A percentile compares a stretch with the other conserved stretches of the same genome.
These are phyloP conservation scores for Ricordea florida DNA, from an alignment of 92 coral and sea anemone species.

Conservation along the genomic window DNA sequence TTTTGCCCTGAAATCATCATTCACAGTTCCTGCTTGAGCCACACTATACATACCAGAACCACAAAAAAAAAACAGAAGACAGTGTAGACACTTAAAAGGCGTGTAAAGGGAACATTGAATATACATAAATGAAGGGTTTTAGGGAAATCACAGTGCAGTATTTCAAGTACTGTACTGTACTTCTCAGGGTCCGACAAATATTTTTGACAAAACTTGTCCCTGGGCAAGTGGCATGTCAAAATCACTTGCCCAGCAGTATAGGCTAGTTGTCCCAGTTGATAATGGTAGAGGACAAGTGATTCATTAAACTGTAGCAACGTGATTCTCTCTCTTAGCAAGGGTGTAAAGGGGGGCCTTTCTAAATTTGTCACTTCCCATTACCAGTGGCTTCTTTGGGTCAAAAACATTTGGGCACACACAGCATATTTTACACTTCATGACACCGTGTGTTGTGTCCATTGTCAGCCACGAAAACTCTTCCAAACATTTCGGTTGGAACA, in stretches of 20 bases:
- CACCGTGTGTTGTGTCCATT: background rate
- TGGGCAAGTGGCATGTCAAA: conserved; percentile 29
- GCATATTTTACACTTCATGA: conserved; percentile 15
- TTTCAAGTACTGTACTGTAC: no score
- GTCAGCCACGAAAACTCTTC: conserved; percentile 1
- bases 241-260: conserved; percentile 1
- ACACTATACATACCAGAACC: no score
- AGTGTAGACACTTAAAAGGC: no score
- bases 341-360: conserved; percentile 24
- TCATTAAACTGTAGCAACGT: conserved; percentile 15
- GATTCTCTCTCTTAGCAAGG: conserved; percentile 19
- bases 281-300: conserved; percentile 28
- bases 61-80: no score
- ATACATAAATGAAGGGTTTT: no score
- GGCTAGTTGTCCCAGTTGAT: background rate
- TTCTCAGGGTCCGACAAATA: conserved; percentile 16
- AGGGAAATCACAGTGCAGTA: no score
- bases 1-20: no score
- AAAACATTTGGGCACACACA: conserved; percentile 16
- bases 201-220: conserved; percentile 30
- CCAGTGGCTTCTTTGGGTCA: conserved; percentile 29
- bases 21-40: no score
- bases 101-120: no score
- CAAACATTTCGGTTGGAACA: background rate
- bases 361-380: conserved; percentile 25